Base-by-base conservation (phyloP, 2,888 invertebrate species). In the Spatulosminthurus flaviceps region DNA sequence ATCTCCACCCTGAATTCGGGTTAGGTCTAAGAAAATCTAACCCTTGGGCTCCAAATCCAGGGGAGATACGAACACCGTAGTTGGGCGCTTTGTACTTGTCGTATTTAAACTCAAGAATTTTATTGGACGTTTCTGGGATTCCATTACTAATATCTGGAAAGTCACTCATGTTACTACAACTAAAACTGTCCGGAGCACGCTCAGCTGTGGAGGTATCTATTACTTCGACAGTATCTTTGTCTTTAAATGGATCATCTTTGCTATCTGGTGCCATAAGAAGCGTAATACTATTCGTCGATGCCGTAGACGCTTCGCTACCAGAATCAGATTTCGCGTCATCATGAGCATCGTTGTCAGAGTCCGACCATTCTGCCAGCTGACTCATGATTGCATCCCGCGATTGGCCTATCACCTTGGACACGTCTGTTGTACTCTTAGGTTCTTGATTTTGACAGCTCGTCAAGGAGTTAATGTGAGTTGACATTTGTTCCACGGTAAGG, bases 41-140 rank as follows among this genome's bases (percentile, higher is more conserved):
- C n/a, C 77, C 77, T 22, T 81, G 76, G 24, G 66, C 22, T 24
- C 78, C 78, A 69, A 81, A 79, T 24, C 81, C 81, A 22, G 81
- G 79, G 1, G 76, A 81, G 67, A 78, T 78, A 11, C 81, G 75
- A n/a, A 80, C 78, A 11, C 81, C 81, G 64, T 81, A 81, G 42
- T 75, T 81, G 4, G 81, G 81, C 16, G 70, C 66, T 78, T 78
- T 78, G 69, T 77, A 73, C 61, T 78, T 80, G 29, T 80, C 77
- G 24, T 77, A 79, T 61, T 60, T 73, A 42, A 80, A 77, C 34
- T 70, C 77, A 16, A 77, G 22, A 41, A 78, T 22, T 42, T 66
- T 28, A 43, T 9, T 64, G 64, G 64, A 64, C 24, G 26, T 64
- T 24, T 64, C 64, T 9, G 22, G 24, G 9, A 64, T 26, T 22